A percentile compares a stretch with the other conserved stretches of the same genome.
These are phyloP conservation scores for Copidosoma floridanum DNA, from an alignment of 1,140 invertebrate genomes.

Conservation along the genomic window DNA sequence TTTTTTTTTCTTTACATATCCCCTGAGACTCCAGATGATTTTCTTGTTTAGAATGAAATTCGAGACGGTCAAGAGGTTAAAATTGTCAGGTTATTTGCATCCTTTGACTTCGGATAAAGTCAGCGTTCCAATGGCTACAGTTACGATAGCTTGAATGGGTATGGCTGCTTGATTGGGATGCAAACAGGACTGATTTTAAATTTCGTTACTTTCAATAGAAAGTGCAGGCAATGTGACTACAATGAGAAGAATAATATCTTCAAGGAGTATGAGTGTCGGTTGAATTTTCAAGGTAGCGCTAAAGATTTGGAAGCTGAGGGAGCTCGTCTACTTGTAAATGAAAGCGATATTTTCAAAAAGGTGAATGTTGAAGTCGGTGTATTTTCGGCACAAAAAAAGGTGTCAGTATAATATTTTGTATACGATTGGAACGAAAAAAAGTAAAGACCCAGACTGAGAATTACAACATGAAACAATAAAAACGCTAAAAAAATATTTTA, in stretches of 20 bases:
- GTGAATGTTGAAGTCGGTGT: constrained; percentile 9
- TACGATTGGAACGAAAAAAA: constrained; percentile 2
- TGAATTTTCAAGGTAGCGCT: constrained; percentile 12
- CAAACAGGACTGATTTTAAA: not conserved
- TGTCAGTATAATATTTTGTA: constrained; percentile 20
- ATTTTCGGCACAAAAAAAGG: constrained; percentile 12
- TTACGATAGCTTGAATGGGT: constrained; percentile 9
- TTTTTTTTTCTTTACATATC: not conserved
- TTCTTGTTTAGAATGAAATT: not conserved
- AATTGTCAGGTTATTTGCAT: not conserved
- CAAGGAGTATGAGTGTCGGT: not conserved
- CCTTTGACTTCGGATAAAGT: constrained; percentile 1
- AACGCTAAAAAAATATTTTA: constrained; percentile 21
- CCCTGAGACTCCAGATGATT: not conserved
- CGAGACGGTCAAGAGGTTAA: not conserved
- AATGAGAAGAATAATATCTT: not conserved
- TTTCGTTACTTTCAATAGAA: not conserved
- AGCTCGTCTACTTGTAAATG: constrained; percentile 5
- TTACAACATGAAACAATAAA: constrained; percentile 15
- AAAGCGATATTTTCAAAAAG: constrained; percentile 3
- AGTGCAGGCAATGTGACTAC: not conserved
- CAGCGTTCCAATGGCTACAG: not conserved
- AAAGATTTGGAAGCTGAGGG: constrained; percentile 17
- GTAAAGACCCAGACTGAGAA: constrained; percentile 14
- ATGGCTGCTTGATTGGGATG: not conserved